These are phyloP conservation scores for Bellardia pandia DNA, from an alignment of 2,888 invertebrate genomes.

Conservation along the genomic window DNA sequence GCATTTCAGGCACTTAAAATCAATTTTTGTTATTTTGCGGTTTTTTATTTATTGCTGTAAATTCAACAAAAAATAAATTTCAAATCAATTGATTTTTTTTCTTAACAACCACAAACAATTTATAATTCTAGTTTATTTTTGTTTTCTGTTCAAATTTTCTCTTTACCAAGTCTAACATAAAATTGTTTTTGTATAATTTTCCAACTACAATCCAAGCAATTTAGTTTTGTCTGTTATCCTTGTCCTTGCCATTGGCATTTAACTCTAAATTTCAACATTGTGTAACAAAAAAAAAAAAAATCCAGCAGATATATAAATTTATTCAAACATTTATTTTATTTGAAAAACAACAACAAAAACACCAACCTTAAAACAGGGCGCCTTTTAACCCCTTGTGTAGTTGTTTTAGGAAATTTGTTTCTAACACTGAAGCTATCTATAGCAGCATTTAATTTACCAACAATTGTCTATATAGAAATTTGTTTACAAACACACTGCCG, in stretches of 20 bases:
- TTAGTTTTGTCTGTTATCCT: slow-evolving; percentile 64
- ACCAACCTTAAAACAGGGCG: background rate
- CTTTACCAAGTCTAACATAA: slow-evolving; percentile 10
- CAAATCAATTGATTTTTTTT: slow-evolving; percentile 58
- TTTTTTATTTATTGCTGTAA: slow-evolving; percentile 37
- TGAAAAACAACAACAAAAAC: background rate
- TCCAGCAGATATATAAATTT: slow-evolving; percentile 35
- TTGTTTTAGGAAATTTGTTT: slow-evolving; percentile 33
- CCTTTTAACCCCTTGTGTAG: slow-evolving; percentile 18
- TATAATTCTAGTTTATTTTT: slow-evolving; percentile 43
- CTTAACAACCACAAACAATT: slow-evolving; percentile 63
- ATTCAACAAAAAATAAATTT: slow-evolving; percentile 13
- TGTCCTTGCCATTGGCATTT: slow-evolving; percentile 73
- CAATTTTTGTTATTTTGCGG: slow-evolving; percentile 46
- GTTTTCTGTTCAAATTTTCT: background rate
- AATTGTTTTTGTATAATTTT: slow-evolving; percentile 54
- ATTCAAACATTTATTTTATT: slow-evolving; percentile 28
- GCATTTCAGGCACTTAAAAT: slow-evolving; percentile 26
- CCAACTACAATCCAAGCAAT: slow-evolving; percentile 49
- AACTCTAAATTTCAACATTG: slow-evolving; percentile 14
- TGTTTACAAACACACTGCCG: slow-evolving; percentile 15
- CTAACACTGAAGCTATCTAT: slow-evolving; percentile 30
- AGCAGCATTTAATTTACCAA: slow-evolving; percentile 55
- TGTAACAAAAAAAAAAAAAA: slow-evolving; percentile 20
- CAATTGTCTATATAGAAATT: slow-evolving; percentile 55